Conservation (phyloP, 2,888 invertebrate species). For the Andrena bucephala region DNA sequence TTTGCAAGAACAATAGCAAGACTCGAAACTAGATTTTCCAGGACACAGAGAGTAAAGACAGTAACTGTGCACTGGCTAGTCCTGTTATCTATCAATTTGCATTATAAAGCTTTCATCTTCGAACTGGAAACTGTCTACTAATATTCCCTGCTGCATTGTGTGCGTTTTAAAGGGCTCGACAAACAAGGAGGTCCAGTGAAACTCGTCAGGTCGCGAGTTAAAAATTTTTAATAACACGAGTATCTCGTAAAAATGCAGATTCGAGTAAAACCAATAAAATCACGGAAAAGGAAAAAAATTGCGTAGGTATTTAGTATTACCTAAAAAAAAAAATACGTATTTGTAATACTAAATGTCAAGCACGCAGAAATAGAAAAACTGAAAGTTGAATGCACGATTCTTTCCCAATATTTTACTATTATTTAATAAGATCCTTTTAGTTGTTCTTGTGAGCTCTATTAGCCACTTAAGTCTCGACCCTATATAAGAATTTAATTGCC, state of each 20-base stretch:
- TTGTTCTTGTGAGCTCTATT: too few relatives aligned
- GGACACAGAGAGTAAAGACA: too few relatives aligned
- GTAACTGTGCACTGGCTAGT: neutral
- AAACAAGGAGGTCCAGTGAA: neutral
- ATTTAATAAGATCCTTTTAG: too few relatives aligned
- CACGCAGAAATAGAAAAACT: neutral
- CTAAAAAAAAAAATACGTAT: neutral
- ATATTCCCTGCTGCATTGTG: neutral
- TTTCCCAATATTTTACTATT: neutral
- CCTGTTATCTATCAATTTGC: slow-evolving; percentile 22
- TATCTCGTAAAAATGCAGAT: slow-evolving; percentile 5
- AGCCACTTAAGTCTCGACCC: too few relatives aligned
- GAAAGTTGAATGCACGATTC: neutral
- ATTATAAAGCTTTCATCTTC: slow-evolving; percentile 28
- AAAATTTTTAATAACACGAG: slow-evolving; percentile 50
- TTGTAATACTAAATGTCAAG: slow-evolving; percentile 3
- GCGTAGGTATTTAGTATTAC: neutral
- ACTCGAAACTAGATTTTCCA: too few relatives aligned
- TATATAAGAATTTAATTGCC: too few relatives aligned
- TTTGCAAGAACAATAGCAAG: too few relatives aligned
- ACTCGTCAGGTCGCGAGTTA: slow-evolving; percentile 8
- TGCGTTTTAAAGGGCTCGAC: slow-evolving; percentile 1
- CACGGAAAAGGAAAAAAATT: slow-evolving; percentile 30
- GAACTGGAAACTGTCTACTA: slow-evolving; percentile 3
- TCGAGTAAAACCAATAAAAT: slow-evolving; percentile 21